A percentile compares a stretch with the other conserved stretches of the same genome.
Conservation (phyloP, 2,113 vertebrate species). For the Entelurus aequoreus region DNA sequence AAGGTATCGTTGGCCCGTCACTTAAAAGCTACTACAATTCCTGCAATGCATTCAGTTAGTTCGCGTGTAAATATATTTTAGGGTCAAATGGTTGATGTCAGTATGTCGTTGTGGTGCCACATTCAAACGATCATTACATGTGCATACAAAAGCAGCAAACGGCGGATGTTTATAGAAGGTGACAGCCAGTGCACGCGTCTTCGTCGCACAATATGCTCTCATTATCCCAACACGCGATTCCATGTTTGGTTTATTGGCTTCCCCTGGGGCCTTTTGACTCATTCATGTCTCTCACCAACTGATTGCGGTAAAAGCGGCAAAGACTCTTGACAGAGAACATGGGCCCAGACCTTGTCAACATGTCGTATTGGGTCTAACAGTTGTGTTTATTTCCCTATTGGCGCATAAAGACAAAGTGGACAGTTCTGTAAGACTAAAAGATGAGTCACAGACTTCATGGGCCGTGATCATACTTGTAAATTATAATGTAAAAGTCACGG, state of each 20-base stretch:
- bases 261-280: constrained; percentile 10
- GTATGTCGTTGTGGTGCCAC: neutral
- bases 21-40: no score
- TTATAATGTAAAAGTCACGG: no score
- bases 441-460: no score
- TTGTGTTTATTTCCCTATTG: constrained; percentile 10
- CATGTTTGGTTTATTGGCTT: constrained; percentile 16
- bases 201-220: constrained; percentile 13
- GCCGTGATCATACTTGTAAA: no score
- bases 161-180: constrained; percentile 5
- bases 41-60: neutral
- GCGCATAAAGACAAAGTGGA: no score
- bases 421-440: no score
- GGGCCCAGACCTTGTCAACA: neutral
- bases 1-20: no score
- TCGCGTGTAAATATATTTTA: neutral
- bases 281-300: constrained; percentile 30
- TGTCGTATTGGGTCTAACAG: neutral
- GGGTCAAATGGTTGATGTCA: neutral
- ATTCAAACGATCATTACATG: neutral
- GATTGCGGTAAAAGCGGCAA: constrained; percentile 21
- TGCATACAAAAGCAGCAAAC: neutral
- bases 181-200: constrained; percentile 9
- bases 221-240: constrained; percentile 20
- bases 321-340: constrained; percentile 25